A percentile compares a stretch with the other conserved stretches of the same genome.
These are phyloP conservation scores for Urocitellus parryii DNA, from an alignment of 2,113 vertebrate species.

Conservation along the genomic window DNA sequence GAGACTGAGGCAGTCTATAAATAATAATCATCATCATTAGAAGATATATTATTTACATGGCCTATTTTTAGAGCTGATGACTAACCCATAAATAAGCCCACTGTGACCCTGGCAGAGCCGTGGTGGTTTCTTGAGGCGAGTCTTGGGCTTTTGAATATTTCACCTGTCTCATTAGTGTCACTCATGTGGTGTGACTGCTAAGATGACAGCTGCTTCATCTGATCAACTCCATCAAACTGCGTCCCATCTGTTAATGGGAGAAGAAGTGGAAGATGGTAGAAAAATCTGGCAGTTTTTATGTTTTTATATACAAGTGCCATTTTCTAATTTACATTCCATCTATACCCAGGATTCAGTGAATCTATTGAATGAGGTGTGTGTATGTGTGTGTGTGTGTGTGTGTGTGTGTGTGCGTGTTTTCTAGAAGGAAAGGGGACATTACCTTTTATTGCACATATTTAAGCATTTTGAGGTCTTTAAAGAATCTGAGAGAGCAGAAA, in stretches of 20 bases:
- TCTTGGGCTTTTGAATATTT: slow-evolving; percentile 56
- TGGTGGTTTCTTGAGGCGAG: slow-evolving; percentile 24
- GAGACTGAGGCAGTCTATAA: slow-evolving; percentile 60
- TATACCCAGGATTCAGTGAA: not conserved
- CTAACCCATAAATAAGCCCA: not conserved
- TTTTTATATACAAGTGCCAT: slow-evolving; percentile 24
- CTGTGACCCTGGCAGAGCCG: not conserved
- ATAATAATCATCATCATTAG: slow-evolving; percentile 67
- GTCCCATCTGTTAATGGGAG: slow-evolving; percentile 74
- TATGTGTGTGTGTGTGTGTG: not conserved
- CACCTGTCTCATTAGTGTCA: slow-evolving; percentile 75
- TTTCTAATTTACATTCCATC: slow-evolving; percentile 57
- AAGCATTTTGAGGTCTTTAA: slow-evolving; percentile 20
- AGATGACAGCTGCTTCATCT: slow-evolving; percentile 64
- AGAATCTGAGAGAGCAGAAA: slow-evolving; percentile 36
- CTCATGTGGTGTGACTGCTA: slow-evolving; percentile 50
- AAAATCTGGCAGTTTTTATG: slow-evolving; percentile 58
- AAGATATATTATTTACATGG: slow-evolving; percentile 41
- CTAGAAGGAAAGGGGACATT: not conserved
- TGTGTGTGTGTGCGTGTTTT: not conserved
- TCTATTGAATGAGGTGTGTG: not conserved
- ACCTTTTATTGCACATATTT: not conserved
- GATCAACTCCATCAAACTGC: slow-evolving; percentile 61
- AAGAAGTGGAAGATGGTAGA: slow-evolving; percentile 9
- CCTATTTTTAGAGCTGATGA: slow-evolving; percentile 64